Evolutionary conservation across 2,113 vertebrate genomes (phyloP).

Genomic region (Tor tambroides): DNA sequence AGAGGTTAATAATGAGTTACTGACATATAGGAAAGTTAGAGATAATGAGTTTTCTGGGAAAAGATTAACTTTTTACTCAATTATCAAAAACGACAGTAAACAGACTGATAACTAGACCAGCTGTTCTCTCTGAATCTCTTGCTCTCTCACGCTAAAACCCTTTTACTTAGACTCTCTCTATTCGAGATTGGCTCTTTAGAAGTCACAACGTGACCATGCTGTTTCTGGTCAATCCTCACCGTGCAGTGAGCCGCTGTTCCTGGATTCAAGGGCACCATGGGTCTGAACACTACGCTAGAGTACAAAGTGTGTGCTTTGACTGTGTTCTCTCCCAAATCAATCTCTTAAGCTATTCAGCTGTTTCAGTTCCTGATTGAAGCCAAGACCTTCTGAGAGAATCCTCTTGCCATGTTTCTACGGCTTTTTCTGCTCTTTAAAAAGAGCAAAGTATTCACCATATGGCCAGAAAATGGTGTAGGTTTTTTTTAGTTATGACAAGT

Average conservation of each 20-base stretch:
- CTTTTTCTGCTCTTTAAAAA: slow-evolving; percentile 24
- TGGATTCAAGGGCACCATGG: slow-evolving; percentile 1
- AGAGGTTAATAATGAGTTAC: slow-evolving; percentile 29
- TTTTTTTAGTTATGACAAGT: not conserved
- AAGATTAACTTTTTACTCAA: not conserved
- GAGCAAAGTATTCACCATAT: not conserved
- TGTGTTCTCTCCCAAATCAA: slow-evolving; percentile 2
- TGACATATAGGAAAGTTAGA: not conserved
- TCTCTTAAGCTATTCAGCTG: slow-evolving; percentile 35
- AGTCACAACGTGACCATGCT: not conserved
- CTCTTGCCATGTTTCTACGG: not conserved
- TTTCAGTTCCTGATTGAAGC: slow-evolving; percentile 25
- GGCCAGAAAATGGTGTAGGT: not conserved
- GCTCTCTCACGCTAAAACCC: not conserved
- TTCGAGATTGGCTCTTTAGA: not conserved
- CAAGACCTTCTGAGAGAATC: slow-evolving; percentile 7
- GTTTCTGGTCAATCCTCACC: not conserved
- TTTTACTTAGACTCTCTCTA: not conserved
- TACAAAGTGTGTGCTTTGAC: slow-evolving; percentile 5
- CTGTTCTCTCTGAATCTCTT: not conserved
- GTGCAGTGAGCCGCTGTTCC: too few relatives aligned
- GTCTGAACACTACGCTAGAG: slow-evolving; percentile 28
- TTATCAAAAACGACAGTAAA: not conserved
- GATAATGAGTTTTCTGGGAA: slow-evolving; percentile 27
- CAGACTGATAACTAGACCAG: slow-evolving; percentile 2